phyloP scores from a whole-genome alignment of 2,888 invertebrate genomes.

The Ochropleura leucogaster region DNA sequence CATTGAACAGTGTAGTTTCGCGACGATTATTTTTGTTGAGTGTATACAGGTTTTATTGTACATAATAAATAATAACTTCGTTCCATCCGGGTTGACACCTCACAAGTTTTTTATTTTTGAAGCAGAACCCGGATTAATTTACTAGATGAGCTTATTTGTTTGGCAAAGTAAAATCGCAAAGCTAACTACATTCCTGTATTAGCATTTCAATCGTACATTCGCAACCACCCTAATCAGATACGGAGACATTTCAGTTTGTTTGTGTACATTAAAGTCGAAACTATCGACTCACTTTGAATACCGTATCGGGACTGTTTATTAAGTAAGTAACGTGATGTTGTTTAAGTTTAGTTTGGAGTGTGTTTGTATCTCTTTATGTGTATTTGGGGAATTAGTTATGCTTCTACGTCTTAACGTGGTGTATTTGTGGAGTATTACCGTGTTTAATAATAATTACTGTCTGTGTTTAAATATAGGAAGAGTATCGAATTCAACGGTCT shows the following conservation, averaged over 20 bases:
- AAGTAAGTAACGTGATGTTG: conserved; percentile 4
- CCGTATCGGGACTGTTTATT: conserved; percentile 20
- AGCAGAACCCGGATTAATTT: no score
- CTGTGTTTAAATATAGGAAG: no score
- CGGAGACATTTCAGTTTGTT: conserved; percentile 38
- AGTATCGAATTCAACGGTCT: no score
- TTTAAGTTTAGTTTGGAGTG: conserved; percentile 14
- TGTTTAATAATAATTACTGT: no score
- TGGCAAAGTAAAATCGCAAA: not conserved
- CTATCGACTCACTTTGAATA: conserved; percentile 49
- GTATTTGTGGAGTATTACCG: no score
- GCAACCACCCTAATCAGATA: conserved; percentile 34
- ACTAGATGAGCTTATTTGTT: no score
- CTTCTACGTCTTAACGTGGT: not conserved
- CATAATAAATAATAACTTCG: no score
- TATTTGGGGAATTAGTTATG: not conserved
- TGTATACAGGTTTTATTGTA: no score
- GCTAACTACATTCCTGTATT: conserved; percentile 15
- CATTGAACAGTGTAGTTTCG: no score
- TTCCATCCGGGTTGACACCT: no score
- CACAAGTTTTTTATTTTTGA: no score
- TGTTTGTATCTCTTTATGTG: not conserved
- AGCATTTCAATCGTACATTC: conserved; percentile 36
- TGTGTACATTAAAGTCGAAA: conserved; percentile 46
- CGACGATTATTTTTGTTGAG: no score